phyloP scores from a whole-genome alignment of 1,140 invertebrate species.

The Rhopalosiphum maidis region DNA sequence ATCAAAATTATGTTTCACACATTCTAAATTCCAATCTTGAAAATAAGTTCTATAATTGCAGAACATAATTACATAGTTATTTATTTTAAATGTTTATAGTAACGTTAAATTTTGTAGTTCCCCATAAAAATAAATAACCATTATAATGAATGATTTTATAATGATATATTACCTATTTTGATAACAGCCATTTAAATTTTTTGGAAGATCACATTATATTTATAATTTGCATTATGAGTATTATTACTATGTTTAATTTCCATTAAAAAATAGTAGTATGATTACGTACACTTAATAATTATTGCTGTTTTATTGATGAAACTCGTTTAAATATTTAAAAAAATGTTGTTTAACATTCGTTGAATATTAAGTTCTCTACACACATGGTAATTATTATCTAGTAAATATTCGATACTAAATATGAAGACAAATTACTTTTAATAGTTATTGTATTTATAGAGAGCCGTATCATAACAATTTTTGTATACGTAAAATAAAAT shows the following conservation, averaged over 20 bases:
- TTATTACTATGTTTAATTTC: background rate
- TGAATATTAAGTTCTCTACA: background rate
- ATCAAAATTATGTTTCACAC: background rate
- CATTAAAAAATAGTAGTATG: background rate
- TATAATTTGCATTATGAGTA: slow-evolving; percentile 18
- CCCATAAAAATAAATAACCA: slow-evolving; percentile 2
- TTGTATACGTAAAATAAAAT: background rate
- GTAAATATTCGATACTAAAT: background rate
- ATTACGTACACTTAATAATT: slow-evolving; percentile 10
- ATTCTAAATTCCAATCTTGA: slow-evolving; percentile 7
- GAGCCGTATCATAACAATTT: background rate
- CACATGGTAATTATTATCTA: background rate
- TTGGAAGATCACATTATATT: background rate
- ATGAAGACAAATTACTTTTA: background rate
- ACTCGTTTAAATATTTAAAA: slow-evolving; percentile 6
- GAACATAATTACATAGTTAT: background rate
- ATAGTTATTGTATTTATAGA: too few relatives aligned
- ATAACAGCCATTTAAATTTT: background rate
- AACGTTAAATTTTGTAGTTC: slow-evolving; percentile 4
- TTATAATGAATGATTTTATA: background rate
- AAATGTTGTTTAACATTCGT: background rate
- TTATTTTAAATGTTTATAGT: background rate
- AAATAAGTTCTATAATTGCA: background rate
- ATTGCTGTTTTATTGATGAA: background rate
- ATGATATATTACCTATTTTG: background rate